phyloP scores from a whole-genome alignment of 2,113 vertebrate genomes.

The Suncus etruscus region DNA sequence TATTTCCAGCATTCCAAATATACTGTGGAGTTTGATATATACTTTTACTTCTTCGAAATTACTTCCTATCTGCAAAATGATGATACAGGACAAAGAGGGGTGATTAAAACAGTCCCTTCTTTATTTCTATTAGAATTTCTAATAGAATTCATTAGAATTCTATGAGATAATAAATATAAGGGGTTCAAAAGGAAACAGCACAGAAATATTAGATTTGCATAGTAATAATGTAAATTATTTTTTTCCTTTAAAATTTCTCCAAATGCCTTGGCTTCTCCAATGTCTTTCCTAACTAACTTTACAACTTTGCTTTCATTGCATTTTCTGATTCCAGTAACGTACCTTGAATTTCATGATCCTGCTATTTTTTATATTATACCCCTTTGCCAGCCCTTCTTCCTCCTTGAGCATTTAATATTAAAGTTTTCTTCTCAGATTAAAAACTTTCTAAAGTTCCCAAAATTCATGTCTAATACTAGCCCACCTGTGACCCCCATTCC shows the following conservation, averaged over 20 bases:
- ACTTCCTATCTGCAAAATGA: background rate
- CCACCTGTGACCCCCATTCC: rapidly evolving
- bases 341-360: background rate
- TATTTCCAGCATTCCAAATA: background rate
- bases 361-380: background rate
- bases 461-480: background rate
- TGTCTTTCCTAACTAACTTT: background rate
- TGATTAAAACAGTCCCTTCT: background rate
- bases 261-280: slow-evolving; percentile 33
- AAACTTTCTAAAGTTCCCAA: background rate
- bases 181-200: background rate
- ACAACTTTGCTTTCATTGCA: background rate
- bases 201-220: background rate
- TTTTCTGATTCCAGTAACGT: background rate
- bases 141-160: background rate
- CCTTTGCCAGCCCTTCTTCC: background rate
- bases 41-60: background rate
- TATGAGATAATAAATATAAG: background rate
- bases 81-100: too few species aligned
- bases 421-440: background rate
- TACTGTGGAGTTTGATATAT: background rate
- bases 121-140: background rate
- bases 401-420: background rate
- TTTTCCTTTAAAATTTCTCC: background rate
- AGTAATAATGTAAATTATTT: slow-evolving; percentile 2